Evolutionary conservation across 1,140 invertebrate genomes (phyloP), one percentile per base, ranked within the genome.

Genomic region (Chionoecetes opilio): DNA sequence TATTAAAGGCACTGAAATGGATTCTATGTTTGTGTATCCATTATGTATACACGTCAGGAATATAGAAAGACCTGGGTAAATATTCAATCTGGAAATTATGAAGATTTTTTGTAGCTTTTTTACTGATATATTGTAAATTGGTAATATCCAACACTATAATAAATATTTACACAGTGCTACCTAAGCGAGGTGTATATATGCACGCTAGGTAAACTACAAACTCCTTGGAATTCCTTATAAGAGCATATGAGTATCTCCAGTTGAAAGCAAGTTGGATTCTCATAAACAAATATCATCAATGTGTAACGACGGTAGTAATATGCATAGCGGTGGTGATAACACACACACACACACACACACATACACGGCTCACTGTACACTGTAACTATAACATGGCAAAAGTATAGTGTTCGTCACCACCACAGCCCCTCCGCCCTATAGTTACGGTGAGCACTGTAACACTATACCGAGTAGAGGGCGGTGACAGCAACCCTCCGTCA

Each of bases 311-410:
- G 63, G 6, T 6, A 75, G 63, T 75, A 2, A 21, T 21, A 26
- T 63, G 53, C 21, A 63, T 63, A 6, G 9, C 26, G 17, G 21
- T 75, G 63, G 8, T 17, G 63, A n/a, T n/a, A n/a, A 26, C n/a
- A 75, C 63, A 75, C 63, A 75, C 63, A 75, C 63, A 75, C 63
- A 75, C 63, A 75, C 63, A 75, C 63, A 75, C 63, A 75, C 63
- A 75, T 26, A 75, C 63, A 75, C 63, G n/a, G 26, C 53, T 14
- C 53, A 63, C 17, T 26, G 17, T 9, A 14, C 53, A 75, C 63
- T 75, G 63, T 75, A 75, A 6, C 63, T 26, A 21, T 26, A 75
- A n/a, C 8, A 75, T 21, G n/a, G 21, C 6, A 26, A n/a, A 11
- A n/a, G 63, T 26, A 0, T 2, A 6, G 63, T n/a, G 11, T 75